A percentile compares a stretch with the other conserved stretches of the same genome.
Conservation (phyloP, 2,113 vertebrate genomes). For the Tyrannus savana region DNA sequence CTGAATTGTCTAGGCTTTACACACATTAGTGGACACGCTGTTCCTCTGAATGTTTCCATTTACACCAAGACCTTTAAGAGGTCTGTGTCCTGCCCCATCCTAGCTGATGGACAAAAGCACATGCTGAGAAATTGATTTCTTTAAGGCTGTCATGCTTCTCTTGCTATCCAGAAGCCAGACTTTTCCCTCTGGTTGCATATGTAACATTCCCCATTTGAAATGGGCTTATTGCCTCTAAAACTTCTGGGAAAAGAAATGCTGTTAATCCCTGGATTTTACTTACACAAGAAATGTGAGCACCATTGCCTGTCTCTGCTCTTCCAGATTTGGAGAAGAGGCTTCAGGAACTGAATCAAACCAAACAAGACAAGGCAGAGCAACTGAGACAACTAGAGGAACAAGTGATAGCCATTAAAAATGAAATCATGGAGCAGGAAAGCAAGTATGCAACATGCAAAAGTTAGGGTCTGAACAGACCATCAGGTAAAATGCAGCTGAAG, state of each 20-base stretch:
- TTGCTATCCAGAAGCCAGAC: not conserved
- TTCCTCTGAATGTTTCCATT: not conserved
- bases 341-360: constrained; percentile 69
- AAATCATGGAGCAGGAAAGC: constrained; percentile 72
- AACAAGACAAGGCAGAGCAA: constrained; percentile 76
- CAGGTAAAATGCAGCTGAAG: not conserved
- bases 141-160: not conserved
- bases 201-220: not conserved
- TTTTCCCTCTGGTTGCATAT: not conserved
- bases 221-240: not conserved
- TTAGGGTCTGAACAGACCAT: constrained; percentile 14
- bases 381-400: constrained; percentile 71
- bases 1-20: not conserved
- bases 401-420: constrained; percentile 73
- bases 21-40: not conserved
- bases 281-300: not conserved
- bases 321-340: constrained; percentile 85
- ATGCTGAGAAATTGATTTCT: not conserved
- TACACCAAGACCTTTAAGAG: not conserved
- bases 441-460: constrained; percentile 73
- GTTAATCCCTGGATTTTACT: not conserved
- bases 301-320: constrained; percentile 48
- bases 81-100: not conserved
- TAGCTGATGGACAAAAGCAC: not conserved
- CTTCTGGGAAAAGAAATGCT: not conserved